Evolutionary conservation across 30 jellyfish, hydroid and myxozoan genomes (phyloP).

Genomic region (Clytia hemisphaerica): DNA sequence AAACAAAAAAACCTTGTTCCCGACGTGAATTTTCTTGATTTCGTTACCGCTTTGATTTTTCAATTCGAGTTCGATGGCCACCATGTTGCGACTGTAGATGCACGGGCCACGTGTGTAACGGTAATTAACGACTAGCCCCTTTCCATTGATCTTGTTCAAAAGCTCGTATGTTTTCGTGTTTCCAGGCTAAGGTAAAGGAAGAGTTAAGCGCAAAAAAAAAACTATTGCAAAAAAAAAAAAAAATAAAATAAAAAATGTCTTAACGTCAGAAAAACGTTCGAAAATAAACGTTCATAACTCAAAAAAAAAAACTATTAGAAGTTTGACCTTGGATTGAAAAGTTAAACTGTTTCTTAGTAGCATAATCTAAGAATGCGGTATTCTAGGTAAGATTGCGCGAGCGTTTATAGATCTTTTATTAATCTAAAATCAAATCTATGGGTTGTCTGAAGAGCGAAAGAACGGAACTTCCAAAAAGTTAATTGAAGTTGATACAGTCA

Average conservation of each 20-base stretch:
- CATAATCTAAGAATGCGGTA: no score
- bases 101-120: conserved; percentile 76
- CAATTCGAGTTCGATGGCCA: conserved; percentile 59
- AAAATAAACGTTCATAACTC: no score
- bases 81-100: conserved; percentile 71
- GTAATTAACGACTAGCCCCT: conserved; percentile 67
- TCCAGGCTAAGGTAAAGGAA: conserved; percentile 11
- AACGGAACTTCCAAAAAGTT: no score
- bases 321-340: no score
- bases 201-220: background rate
- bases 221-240: background rate
- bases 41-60: conserved; percentile 41
- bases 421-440: no score
- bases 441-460: no score
- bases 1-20: conserved; percentile 63
- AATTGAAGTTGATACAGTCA: no score
- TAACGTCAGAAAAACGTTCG: no score
- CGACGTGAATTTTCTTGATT: conserved; percentile 34
- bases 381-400: no score
- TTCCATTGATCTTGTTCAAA: conserved; percentile 69
- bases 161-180: conserved; percentile 59
- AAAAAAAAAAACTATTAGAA: no score
- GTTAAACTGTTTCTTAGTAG: no score
- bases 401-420: no score
- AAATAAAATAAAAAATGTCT: background rate